Conservation (phyloP, 2,888 invertebrate genomes). For the Trisateles emortualis region DNA sequence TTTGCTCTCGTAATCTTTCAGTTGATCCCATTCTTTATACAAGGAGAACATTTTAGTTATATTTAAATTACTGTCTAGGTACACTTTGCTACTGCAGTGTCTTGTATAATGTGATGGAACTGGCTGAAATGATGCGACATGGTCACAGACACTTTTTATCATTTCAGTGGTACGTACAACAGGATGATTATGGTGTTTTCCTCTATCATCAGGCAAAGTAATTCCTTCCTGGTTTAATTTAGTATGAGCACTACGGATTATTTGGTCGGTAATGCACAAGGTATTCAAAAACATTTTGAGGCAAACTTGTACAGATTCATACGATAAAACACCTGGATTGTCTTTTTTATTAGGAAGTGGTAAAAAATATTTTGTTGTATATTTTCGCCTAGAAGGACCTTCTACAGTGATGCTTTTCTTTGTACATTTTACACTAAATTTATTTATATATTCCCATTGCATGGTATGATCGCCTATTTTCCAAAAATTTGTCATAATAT, state of each 20-base stretch:
- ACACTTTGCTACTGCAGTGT: background rate
- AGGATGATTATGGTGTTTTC: background rate
- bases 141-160: slow-evolving; percentile 4
- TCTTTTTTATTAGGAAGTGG: background rate
- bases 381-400: too few relatives aligned
- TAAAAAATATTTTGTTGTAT: too few relatives aligned
- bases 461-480: background rate
- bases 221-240: slow-evolving; percentile 2
- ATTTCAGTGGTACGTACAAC: background rate
- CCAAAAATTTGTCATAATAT: slow-evolving; percentile 1
- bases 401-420: too few relatives aligned
- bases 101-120: background rate
- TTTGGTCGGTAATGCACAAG: too few relatives aligned
- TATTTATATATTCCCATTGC: too few relatives aligned
- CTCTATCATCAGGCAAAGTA: background rate
- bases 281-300: too few relatives aligned
- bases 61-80: too few relatives aligned
- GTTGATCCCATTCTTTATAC: slow-evolving; percentile 1
- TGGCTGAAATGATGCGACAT: background rate
- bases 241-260: too few relatives aligned
- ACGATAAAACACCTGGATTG: background rate
- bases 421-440: too few relatives aligned
- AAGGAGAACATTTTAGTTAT: slow-evolving; percentile 2
- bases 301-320: too few relatives aligned
- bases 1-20: background rate